These are phyloP conservation scores for Crypturellus undulatus DNA, from an alignment of 2,113 vertebrate genomes.

Conservation along the genomic window DNA sequence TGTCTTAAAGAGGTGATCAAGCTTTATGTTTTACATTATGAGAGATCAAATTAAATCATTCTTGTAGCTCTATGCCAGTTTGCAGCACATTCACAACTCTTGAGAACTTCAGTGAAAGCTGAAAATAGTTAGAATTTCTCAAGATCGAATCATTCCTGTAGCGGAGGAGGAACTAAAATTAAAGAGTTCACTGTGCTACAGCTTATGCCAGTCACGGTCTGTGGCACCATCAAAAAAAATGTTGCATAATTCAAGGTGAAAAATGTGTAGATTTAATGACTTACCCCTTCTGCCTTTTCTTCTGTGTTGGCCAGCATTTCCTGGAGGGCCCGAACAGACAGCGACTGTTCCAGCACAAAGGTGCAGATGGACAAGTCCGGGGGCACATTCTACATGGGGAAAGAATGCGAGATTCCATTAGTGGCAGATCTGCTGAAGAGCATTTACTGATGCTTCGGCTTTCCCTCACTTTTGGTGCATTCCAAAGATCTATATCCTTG, in stretches of 20 bases:
- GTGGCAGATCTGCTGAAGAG: background rate
- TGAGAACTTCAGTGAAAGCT: background rate
- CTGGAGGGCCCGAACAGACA: conserved; percentile 94
- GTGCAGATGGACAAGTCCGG: conserved; percentile 97
- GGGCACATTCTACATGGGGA: conserved; percentile 91
- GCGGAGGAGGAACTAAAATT: background rate
- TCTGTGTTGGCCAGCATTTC: conserved; percentile 96
- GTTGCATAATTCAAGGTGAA: background rate
- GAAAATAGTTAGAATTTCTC: background rate
- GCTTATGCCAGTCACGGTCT: background rate
- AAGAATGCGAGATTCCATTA: conserved; percentile 27
- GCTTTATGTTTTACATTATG: background rate
- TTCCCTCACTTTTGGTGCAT: background rate
- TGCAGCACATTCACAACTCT: background rate
- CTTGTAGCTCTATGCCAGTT: background rate
- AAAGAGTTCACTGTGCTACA: background rate
- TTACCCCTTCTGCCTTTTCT: conserved; percentile 93
- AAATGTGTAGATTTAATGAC: conserved; percentile 44
- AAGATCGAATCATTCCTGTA: background rate
- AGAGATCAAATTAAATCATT: background rate
- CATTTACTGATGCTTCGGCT: background rate
- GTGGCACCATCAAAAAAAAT: background rate
- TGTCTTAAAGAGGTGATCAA: background rate
- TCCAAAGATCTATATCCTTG: background rate
- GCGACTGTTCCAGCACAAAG: conserved; percentile 95